Evolutionary conservation across 2,888 invertebrate genomes (phyloP).

Genomic region (Pyrochroa serraticornis): DNA sequence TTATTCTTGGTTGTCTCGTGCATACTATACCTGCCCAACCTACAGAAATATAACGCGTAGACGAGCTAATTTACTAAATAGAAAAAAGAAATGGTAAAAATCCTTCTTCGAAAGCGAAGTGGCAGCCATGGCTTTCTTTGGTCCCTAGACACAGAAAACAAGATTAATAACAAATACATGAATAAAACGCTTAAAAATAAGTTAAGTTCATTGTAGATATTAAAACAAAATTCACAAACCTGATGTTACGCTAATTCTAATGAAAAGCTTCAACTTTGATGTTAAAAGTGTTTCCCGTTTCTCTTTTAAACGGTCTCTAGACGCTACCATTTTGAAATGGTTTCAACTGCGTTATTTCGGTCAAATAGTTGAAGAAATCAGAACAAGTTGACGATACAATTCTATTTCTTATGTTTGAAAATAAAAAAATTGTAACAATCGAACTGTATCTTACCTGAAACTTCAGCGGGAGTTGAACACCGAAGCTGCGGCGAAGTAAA

Average conservation of each 20-base stretch:
- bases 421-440: constrained; percentile 11
- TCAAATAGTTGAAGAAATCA: background rate
- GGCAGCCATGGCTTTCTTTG: too few relatives aligned
- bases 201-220: background rate
- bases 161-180: constrained; percentile 9
- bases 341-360: background rate
- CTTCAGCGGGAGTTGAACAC: background rate
- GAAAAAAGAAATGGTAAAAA: constrained; percentile 5
- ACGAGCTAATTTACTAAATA: constrained; percentile 8
- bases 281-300: constrained; percentile 4
- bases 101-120: background rate
- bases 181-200: background rate
- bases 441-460: constrained; percentile 17
- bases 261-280: constrained; percentile 8
- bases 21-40: constrained; percentile 21
- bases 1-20: constrained; percentile 1
- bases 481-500: constrained; percentile 8
- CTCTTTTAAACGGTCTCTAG: background rate
- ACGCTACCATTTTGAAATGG: background rate
- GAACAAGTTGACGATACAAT: background rate
- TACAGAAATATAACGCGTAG: background rate
- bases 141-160: constrained; percentile 14
- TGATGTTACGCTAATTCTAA: constrained; percentile 4
- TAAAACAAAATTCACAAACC: constrained; percentile 18
- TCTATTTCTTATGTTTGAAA: background rate